Evolutionary conservation across 2,797 vertebrate genomes (phyloP).

Genomic region (Pteronotus mesoamericanus): DNA sequence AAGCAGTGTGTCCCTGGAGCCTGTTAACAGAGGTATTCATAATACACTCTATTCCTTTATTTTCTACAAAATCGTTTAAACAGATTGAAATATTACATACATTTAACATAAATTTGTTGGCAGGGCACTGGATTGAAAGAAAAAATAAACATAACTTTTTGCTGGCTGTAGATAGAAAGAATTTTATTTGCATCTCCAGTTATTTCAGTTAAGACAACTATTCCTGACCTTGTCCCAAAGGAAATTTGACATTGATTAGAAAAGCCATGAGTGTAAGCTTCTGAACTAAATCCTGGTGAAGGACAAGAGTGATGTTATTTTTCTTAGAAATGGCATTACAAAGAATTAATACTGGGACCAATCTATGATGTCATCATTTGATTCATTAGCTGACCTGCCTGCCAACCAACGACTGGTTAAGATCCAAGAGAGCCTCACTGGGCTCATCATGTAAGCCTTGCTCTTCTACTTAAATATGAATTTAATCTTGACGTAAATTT

Average conservation of each 20-base stretch:
- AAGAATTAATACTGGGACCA: not conserved
- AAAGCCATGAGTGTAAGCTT: not conserved
- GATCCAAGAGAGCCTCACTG: not conserved
- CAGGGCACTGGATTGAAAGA: not conserved
- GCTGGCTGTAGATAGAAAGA: not conserved
- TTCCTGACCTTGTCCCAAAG: not conserved
- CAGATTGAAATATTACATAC: slow-evolving; percentile 2
- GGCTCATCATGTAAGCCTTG: slow-evolving; percentile 38
- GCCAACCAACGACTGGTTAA: not conserved
- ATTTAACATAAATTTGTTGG: not conserved
- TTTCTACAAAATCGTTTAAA: slow-evolving; percentile 37
- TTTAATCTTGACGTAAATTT: slow-evolving; percentile 38
- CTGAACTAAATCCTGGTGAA: not conserved
- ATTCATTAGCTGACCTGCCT: not conserved
- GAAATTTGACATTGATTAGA: not conserved
- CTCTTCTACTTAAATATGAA: not conserved
- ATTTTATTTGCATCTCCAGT: not conserved
- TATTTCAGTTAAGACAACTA: not conserved
- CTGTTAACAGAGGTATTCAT: not conserved
- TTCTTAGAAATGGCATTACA: slow-evolving; percentile 37
- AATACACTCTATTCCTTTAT: not conserved
- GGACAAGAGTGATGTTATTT: not conserved
- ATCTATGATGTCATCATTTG: slow-evolving; percentile 21
- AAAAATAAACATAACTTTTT: not conserved
- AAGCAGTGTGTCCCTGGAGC: not conserved